Evolutionary conservation across 1,140 invertebrate genomes (phyloP), one percentile per base, ranked within the genome.

Genomic region (Gryllus bimaculatus): DNA sequence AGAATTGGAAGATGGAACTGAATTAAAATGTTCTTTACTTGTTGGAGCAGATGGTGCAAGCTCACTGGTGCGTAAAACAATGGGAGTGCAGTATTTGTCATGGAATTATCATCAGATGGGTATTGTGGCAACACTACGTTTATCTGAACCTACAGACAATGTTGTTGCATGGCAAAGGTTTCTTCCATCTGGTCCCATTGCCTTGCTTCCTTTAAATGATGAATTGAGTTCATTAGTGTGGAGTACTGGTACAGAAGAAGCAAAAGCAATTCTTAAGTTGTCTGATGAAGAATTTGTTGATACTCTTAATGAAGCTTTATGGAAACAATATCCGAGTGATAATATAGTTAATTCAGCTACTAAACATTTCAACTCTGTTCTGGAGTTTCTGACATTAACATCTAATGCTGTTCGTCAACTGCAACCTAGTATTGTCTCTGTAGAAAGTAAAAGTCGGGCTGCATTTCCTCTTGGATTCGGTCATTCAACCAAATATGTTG

Each of bases 141-240:
- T 98, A 80, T 89, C 89, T 39, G 92, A 95, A 92, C 87, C 89
- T 73, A 88, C 85, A 39, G 90, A 92, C 80, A 97, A 98, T 85
- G 89, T 89, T 66, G 93, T 95, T 49, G 98, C 97, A 0, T 99
- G 97, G 96, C 98, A 99, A 86, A 89, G 96, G 80, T 99, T 99
- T 87, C 86, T 98, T 79, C 93, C 96, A 5, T 92, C 89, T 21
- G 97, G 97, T 7, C 95, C 96, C 0, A 89, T 99, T 48, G 98
- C 97, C 18, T 84, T 99, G 49, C 86, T 99, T 66, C 98, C 98
- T 66, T 92, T 95, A 88, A 90, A 88, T 85, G 89, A 92, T 74
- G 88, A 88, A 21, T 85, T 91, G 8, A 96, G 94, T 84, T 98
- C 96, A 0, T 86, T 99, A 5, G 96, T 99, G 0, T 99, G 98